A percentile compares a stretch with the other conserved stretches of the same genome.
Conservation (phyloP, 2,113 vertebrate species). For the Murina feae region DNA sequence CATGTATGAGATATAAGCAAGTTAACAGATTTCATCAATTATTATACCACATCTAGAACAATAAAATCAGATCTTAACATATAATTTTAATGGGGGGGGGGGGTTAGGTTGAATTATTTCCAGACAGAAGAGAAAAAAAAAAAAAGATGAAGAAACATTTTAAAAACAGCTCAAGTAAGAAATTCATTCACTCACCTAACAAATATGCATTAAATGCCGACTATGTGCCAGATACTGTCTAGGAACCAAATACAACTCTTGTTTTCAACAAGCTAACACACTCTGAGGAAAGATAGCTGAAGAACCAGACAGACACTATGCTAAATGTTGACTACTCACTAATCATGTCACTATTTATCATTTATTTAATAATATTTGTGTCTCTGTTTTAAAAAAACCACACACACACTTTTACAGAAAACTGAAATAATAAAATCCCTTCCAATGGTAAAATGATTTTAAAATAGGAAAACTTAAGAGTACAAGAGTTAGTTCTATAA, state of each 20-base stretch:
- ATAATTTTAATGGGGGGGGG: background rate
- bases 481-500: background rate
- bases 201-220: background rate
- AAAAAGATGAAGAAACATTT: background rate
- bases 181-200: slow-evolving; percentile 9
- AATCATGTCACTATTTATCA: background rate
- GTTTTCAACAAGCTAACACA: background rate
- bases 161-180: slow-evolving; percentile 18
- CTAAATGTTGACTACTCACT: background rate
- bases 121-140: background rate
- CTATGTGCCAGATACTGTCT: background rate
- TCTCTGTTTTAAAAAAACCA: background rate
- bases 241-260: background rate
- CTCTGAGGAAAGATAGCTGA: background rate
- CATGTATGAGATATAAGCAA: background rate
- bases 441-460: background rate
- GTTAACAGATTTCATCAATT: background rate
- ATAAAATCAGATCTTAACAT: background rate
- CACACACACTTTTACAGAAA: background rate
- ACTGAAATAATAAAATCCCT: background rate
- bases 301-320: background rate
- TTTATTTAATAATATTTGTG: slow-evolving; percentile 5
- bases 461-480: background rate
- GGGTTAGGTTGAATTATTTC: background rate
- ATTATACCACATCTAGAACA: background rate